These are phyloP conservation scores for Hypercompe scribonia DNA, from an alignment of 2,888 invertebrate species.

Conservation along the genomic window DNA sequence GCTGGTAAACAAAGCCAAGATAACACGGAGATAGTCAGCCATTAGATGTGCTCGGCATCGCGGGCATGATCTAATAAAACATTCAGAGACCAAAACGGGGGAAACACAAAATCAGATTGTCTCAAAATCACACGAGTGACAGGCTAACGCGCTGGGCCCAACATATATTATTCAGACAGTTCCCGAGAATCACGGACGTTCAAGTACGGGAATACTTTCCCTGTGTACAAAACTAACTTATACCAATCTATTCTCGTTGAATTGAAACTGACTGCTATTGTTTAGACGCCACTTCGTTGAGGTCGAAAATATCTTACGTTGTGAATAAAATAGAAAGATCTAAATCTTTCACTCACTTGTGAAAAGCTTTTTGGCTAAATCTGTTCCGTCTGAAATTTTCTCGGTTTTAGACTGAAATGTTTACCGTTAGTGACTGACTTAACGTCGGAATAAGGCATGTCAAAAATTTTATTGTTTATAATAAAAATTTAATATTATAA, in stretches of 20 bases:
- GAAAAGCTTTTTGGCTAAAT: slow-evolving; percentile 26
- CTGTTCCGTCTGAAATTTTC: slow-evolving; percentile 2
- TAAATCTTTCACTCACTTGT: slow-evolving; percentile 38
- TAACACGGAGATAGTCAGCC: slow-evolving; percentile 68
- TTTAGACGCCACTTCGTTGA: slow-evolving; percentile 39
- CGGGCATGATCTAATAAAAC: slow-evolving; percentile 79
- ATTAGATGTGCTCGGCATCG: slow-evolving; percentile 74
- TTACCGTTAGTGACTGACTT: not conserved
- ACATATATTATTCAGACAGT: slow-evolving; percentile 82
- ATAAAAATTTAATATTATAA: not conserved
- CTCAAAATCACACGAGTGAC: slow-evolving; percentile 85
- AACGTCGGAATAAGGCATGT: no score
- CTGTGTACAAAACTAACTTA: slow-evolving; percentile 62
- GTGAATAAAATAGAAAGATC: slow-evolving; percentile 42
- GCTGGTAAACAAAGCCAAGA: slow-evolving; percentile 58
- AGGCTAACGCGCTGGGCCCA: slow-evolving; percentile 71
- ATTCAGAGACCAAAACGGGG: slow-evolving; percentile 83
- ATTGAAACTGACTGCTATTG: slow-evolving; percentile 52
- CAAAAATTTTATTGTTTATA: not conserved
- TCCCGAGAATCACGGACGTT: slow-evolving; percentile 54
- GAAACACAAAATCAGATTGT: slow-evolving; percentile 85
- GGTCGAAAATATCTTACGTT: slow-evolving; percentile 38
- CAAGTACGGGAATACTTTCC: slow-evolving; percentile 65
- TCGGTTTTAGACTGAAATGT: not conserved
- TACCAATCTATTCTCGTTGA: slow-evolving; percentile 69